phyloP scores from a whole-genome alignment of 1,140 invertebrate species.

The Calosoma granatense region DNA sequence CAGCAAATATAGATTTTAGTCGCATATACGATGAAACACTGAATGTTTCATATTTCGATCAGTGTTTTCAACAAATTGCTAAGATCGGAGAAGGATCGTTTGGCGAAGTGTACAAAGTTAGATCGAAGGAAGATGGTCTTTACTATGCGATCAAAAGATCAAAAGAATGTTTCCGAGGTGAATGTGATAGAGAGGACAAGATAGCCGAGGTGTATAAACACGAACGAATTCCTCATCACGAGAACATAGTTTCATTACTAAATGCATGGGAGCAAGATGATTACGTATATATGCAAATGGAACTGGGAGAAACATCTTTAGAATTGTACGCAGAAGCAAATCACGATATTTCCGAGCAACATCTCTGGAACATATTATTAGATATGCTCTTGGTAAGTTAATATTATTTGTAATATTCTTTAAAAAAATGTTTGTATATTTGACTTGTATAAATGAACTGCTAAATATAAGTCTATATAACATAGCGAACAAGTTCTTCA shows the following conservation, averaged over 20 bases:
- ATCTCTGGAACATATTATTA: conserved; percentile 33
- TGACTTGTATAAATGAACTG: too few species aligned
- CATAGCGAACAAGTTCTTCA: too few species aligned
- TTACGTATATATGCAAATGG: conserved; percentile 61
- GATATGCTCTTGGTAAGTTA: conserved; percentile 26
- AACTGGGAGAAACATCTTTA: conserved; percentile 49
- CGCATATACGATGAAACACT: conserved; percentile 25
- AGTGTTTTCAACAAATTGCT: conserved; percentile 50
- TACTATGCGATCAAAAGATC: conserved; percentile 62
- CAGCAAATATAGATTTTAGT: conserved; percentile 13
- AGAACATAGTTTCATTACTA: conserved; percentile 56
- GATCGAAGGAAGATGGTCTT: conserved; percentile 50
- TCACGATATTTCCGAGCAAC: conserved; percentile 35
- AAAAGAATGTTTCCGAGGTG: conserved; percentile 46
- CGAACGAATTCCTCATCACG: conserved; percentile 53
- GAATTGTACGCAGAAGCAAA: conserved; percentile 35
- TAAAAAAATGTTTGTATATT: conserved; percentile 20
- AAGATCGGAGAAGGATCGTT: conserved; percentile 64
- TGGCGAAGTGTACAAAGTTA: conserved; percentile 60
- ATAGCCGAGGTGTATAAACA: conserved; percentile 61
- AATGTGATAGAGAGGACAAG: conserved; percentile 47
- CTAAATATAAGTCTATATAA: too few species aligned
- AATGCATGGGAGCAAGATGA: conserved; percentile 66
- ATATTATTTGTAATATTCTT: neutral
- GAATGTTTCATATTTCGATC: conserved; percentile 44